Percentiles rank a stretch among this genome's conserved stretches.
These are phyloP conservation scores for Carterocephalus palaemon DNA, from an alignment of 2,888 invertebrate species.

Conservation along the genomic window DNA sequence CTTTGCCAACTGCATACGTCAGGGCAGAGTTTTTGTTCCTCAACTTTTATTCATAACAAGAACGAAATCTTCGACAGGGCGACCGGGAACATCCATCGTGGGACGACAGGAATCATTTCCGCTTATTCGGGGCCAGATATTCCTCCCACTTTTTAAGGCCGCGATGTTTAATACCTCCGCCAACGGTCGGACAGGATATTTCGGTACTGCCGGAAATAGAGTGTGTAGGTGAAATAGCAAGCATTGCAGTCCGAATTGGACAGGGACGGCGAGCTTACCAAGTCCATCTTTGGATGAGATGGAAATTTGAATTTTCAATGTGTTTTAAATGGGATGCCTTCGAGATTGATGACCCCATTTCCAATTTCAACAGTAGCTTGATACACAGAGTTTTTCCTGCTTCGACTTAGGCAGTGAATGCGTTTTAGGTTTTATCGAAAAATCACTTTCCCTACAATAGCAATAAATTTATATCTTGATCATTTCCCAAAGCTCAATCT, in stretches of 20 bases:
- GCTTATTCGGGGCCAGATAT: slow-evolving; percentile 57
- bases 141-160: slow-evolving; percentile 70
- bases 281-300: slow-evolving; percentile 18
- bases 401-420: too few species aligned
- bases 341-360: slow-evolving; percentile 21
- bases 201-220: slow-evolving; percentile 70
- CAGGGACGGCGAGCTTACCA: slow-evolving; percentile 34
- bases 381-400: too few species aligned
- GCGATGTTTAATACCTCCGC: slow-evolving; percentile 55
- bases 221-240: slow-evolving; percentile 58
- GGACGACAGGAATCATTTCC: slow-evolving; percentile 74
- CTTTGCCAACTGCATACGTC: slow-evolving; percentile 19
- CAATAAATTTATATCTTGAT: too few species aligned
- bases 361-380: slow-evolving; percentile 13
- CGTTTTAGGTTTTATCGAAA: too few species aligned
- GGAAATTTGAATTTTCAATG: slow-evolving; percentile 24
- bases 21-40: slow-evolving; percentile 14
- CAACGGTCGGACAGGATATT: slow-evolving; percentile 59
- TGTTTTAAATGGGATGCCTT: slow-evolving; percentile 23
- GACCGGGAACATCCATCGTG: slow-evolving; percentile 24
- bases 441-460: too few species aligned
- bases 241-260: slow-evolving; percentile 36
- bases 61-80: slow-evolving; percentile 21
- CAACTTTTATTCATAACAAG: slow-evolving; percentile 24
- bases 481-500: too few species aligned